A percentile compares a stretch with the other conserved stretches of the same genome.
Evolutionary conservation across 2,888 invertebrate species (phyloP).

Genomic region (Aporophyla lueneburgensis): DNA sequence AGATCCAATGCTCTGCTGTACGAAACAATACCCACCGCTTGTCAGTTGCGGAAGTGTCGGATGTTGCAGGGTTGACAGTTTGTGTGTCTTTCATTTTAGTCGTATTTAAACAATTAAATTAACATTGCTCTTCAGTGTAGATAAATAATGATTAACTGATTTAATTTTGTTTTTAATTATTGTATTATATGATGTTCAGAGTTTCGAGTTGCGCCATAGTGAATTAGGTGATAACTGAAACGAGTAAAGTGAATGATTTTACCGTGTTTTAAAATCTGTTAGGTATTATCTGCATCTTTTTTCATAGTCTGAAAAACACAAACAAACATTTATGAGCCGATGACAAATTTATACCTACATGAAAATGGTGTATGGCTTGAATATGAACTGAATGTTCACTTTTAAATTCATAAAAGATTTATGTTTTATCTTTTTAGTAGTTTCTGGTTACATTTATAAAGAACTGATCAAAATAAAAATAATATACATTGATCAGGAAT

Average conservation of each 20-base stretch:
- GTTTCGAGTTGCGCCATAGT: not conserved
- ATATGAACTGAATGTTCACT: not conserved
- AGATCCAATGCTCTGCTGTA: slow-evolving; percentile 73
- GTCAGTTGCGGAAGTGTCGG: slow-evolving; percentile 73
- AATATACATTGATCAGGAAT: too few species aligned
- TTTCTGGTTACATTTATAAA: not conserved
- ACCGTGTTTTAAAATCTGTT: not conserved
- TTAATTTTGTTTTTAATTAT: slow-evolving; percentile 6
- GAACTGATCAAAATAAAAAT: not conserved
- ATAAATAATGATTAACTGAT: slow-evolving; percentile 17
- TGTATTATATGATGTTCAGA: not conserved
- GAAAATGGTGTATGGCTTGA: not conserved
- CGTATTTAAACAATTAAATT: slow-evolving; percentile 40
- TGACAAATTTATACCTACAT: not conserved
- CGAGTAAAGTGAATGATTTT: not conserved
- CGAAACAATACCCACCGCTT: slow-evolving; percentile 77
- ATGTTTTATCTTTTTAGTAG: not conserved
- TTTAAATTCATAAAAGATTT: not conserved
- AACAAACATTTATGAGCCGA: not conserved
- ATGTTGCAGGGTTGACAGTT: slow-evolving; percentile 74
- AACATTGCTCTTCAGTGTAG: slow-evolving; percentile 15
- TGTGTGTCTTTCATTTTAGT: slow-evolving; percentile 39
- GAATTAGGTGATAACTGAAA: not conserved
- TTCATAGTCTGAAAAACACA: not conserved
- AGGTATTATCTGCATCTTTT: not conserved